Evolutionary conservation across 92 coral and sea anemone genomes (phyloP), one percentile per base, ranked within the genome.

Genomic region (Heteractis magnifica): DNA sequence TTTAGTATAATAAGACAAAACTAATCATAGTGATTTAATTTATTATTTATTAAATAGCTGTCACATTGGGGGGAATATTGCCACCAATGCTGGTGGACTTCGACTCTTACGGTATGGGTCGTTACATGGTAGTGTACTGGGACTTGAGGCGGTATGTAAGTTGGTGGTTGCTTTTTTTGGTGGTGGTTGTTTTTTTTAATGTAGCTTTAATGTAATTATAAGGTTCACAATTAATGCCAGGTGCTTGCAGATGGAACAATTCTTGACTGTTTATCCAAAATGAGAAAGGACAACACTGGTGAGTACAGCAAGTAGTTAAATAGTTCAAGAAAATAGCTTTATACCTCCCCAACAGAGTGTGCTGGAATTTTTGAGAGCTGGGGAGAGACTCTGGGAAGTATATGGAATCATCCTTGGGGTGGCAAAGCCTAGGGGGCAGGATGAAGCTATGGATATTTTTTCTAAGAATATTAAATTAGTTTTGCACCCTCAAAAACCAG

Each of bases 51-150:
- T 49, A 15, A n/a, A 81, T 18, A 95, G 99, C 65, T 97, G 99
- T 79, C 95, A 94, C 77, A 97, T 97, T 73, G 99, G 99, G 62
- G 99, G 99, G 10, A 97, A 97, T 81, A 85, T 97, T 51, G 88
- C 99, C 18, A 97, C 99, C 26, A 97, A 97, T 84, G 99, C 99
- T 18, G 99, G 98, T 3, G 99, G 99, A 7, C 77, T 97, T 64
- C 81, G 98, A 72, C 86, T 92, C 84, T 77, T 97, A 49, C 81
- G 99, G n/a, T 97, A 87, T 94, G 99, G 99, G 51, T 97, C 98
- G 26, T 86, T 97, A 52, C 99, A 97, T 79, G 99, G 99, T 62
- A 97, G 83, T 84, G 92, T 97, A 20, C 91, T 97, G 20, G 99
- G 99, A n/a, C 87, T 97, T 16, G 98, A 97, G 91, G 97, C 76